Evolutionary conservation across 1,140 invertebrate genomes (phyloP).

Genomic region (Drosophila novamexicana): DNA sequence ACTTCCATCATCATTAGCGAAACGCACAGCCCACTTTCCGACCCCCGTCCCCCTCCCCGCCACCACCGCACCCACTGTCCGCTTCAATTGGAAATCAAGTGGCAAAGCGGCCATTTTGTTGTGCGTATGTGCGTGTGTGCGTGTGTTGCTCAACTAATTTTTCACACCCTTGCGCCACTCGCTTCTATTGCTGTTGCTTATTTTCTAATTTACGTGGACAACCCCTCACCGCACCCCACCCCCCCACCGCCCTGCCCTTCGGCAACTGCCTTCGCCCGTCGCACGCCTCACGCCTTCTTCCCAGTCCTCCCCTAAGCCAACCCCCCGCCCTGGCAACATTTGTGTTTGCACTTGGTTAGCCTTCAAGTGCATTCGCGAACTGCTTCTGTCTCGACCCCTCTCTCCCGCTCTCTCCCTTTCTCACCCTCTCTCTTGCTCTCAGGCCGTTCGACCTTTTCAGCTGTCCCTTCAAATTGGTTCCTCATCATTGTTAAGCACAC

Average conservation of each 20-base stretch:
- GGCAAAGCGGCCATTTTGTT: conserved; percentile 65
- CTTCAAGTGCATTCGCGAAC: conserved; percentile 22
- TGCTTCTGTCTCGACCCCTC: background rate
- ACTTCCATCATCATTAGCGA: conserved; percentile 79
- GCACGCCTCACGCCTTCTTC: background rate
- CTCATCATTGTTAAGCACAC: conserved; percentile 71
- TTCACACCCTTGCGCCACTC: conserved; percentile 17
- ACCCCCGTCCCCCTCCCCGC: too few relatives aligned
- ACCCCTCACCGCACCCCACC: conserved; percentile 21
- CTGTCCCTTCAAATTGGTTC: conserved; percentile 74
- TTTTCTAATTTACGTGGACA: conserved; percentile 63
- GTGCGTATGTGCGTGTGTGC: background rate
- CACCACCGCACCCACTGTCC: too few relatives aligned
- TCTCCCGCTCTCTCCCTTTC: too few relatives aligned
- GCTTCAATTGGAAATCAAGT: conserved; percentile 71
- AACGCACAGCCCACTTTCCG: background rate
- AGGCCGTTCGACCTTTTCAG: conserved; percentile 16
- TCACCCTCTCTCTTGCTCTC: background rate
- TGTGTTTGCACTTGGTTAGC: conserved; percentile 31
- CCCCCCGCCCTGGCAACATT: background rate
- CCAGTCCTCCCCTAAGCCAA: background rate
- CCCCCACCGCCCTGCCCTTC: background rate
- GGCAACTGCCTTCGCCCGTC: background rate
- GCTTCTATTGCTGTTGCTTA: conserved; percentile 50
- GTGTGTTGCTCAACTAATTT: conserved; percentile 52